These are phyloP conservation scores for Stichopus horrens DNA, from an alignment of 53 echinoderm and acorn worm species.

Conservation along the genomic window DNA sequence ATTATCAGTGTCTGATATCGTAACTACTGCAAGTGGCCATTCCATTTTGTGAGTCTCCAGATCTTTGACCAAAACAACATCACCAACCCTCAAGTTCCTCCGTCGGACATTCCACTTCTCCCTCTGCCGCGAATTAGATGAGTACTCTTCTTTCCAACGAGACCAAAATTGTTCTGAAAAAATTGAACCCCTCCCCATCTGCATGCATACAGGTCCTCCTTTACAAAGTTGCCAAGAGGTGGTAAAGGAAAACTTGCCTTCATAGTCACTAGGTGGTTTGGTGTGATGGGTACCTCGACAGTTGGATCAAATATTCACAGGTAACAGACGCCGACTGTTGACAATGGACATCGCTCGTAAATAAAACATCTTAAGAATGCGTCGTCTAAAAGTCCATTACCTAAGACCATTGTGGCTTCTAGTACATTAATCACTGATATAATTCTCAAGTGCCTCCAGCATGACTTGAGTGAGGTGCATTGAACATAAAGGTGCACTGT, in stretches of 20 bases:
- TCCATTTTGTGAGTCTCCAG: not conserved
- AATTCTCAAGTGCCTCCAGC: slow-evolving; percentile 74
- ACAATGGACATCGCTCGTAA: slow-evolving; percentile 37
- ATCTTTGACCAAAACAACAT: not conserved
- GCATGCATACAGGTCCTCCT: not conserved
- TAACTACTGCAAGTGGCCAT: slow-evolving; percentile 5
- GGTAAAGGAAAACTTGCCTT: not conserved
- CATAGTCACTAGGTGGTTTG: slow-evolving; percentile 27
- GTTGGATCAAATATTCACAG: slow-evolving; percentile 33
- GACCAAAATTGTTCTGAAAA: slow-evolving; percentile 21
- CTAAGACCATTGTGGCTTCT: slow-evolving; percentile 49
- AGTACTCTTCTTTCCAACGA: not conserved
- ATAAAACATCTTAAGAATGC: slow-evolving; percentile 51
- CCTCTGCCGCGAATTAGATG: not conserved
- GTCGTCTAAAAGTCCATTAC: slow-evolving; percentile 61
- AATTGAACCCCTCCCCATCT: slow-evolving; percentile 8
- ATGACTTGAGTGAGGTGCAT: slow-evolving; percentile 62
- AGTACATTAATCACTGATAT: slow-evolving; percentile 48
- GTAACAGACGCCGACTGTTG: slow-evolving; percentile 16
- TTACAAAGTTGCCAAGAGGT: not conserved
- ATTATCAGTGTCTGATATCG: not conserved
- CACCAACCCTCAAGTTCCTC: slow-evolving; percentile 20
- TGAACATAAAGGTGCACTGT: slow-evolving; percentile 28
- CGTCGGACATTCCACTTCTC: slow-evolving; percentile 7
- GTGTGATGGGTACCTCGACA: slow-evolving; percentile 6